Evolutionary conservation across 2,888 invertebrate genomes (phyloP).

Genomic region (Panzeria rudis): DNA sequence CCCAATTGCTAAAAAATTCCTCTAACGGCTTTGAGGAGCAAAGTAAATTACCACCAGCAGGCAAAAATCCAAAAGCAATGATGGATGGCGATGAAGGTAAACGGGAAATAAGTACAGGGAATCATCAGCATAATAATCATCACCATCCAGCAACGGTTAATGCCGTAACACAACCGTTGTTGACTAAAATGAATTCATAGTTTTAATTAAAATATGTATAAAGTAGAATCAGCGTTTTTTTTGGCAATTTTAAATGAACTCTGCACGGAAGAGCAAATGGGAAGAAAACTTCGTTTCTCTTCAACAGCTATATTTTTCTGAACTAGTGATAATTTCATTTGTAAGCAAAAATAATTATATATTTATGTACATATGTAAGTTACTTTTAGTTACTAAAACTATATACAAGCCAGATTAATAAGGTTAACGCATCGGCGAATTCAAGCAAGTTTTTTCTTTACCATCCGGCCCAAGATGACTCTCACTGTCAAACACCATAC

Average conservation of each 20-base stretch:
- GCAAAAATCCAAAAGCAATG: not conserved
- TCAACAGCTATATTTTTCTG: conserved; percentile 6
- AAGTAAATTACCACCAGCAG: conserved; percentile 54
- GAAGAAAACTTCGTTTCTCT: not conserved
- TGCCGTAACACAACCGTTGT: conserved; percentile 80
- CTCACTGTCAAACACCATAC: too few relatives aligned
- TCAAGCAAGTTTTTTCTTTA: too few relatives aligned
- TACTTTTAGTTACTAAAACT: not conserved
- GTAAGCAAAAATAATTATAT: not conserved
- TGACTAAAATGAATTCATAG: conserved; percentile 81
- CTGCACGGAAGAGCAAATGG: not conserved
- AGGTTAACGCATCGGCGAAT: too few relatives aligned
- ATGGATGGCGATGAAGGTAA: not conserved
- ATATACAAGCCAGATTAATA: too few relatives aligned
- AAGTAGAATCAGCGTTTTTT: not conserved
- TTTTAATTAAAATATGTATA: conserved; percentile 23
- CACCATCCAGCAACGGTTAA: conserved; percentile 34
- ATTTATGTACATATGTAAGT: not conserved
- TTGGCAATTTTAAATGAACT: conserved; percentile 10
- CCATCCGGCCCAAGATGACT: too few relatives aligned
- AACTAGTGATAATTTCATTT: conserved; percentile 36
- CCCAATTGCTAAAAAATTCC: conserved; percentile 76
- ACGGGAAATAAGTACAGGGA: conserved; percentile 60
- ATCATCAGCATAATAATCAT: conserved; percentile 59
- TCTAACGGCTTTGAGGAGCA: conserved; percentile 69